phyloP scores from a whole-genome alignment of 2,888 invertebrate genomes.

The Heliconius ethilla region DNA sequence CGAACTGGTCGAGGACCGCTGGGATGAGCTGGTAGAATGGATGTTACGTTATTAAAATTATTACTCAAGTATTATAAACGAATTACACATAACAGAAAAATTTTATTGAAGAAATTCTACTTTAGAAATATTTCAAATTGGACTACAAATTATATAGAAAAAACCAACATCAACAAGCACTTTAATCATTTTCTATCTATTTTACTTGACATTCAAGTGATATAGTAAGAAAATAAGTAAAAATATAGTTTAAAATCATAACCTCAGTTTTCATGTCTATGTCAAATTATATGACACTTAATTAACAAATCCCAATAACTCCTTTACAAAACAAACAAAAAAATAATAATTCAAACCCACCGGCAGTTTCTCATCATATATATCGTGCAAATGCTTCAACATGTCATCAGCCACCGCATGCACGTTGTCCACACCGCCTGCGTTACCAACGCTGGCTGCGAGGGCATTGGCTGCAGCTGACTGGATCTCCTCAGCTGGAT shows the following conservation, averaged over 20 bases:
- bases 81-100: too few species aligned
- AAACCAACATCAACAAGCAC: too few species aligned
- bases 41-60: neutral
- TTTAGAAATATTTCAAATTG: too few species aligned
- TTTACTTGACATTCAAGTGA: too few species aligned
- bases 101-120: too few species aligned
- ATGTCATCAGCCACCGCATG: constrained; percentile 64
- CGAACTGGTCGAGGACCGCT: constrained; percentile 94
- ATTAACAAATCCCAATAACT: too few species aligned
- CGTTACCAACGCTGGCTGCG: constrained; percentile 65
- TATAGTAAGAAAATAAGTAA: too few species aligned
- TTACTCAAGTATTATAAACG: neutral
- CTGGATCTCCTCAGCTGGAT: constrained; percentile 91
- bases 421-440: constrained; percentile 29
- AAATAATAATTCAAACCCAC: constrained; percentile 64
- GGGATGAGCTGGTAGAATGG: constrained; percentile 85
- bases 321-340: neutral
- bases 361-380: constrained; percentile 89
- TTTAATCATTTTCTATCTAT: too few species aligned
- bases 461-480: constrained; percentile 89
- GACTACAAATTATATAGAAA: too few species aligned
- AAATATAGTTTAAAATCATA: too few species aligned
- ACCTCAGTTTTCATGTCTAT: too few species aligned
- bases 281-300: too few species aligned
- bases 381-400: constrained; percentile 84